Evolutionary conservation across 2,113 vertebrate genomes (phyloP), one percentile per base, ranked within the genome.

Genomic region (Parus major): DNA sequence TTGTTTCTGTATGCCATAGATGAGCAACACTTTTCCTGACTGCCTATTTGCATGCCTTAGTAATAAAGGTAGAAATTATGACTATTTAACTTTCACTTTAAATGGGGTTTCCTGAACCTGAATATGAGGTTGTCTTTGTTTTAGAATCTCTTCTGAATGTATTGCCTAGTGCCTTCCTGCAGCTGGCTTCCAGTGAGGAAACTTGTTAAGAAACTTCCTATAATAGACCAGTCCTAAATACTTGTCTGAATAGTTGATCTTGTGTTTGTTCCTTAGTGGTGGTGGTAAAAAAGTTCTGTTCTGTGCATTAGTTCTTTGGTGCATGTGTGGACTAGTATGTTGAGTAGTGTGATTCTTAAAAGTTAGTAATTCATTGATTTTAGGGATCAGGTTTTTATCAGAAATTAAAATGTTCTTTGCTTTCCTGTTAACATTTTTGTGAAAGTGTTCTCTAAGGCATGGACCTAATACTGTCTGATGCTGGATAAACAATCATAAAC

Each of bases 41-140:
- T 64, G 19, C 33, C 63, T 70, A n/a, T 72, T 72, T 86, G 31
- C 10, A 33, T 77, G 20, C 17, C 33, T 59, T 89, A 73, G 20
- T 78, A 66, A 66, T 25, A 71, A 71, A 91, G 27, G 31, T 41
- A 59, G 36, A 86, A 84, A 9, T 2, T 0, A 28, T 47, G 7
- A 23, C 28, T 88, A 14, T 39, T 78, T 46, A n/a, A 78, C 10
- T 9, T 50, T 91, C 12, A 52, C 4, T 50, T 42, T 89, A 68
- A 82, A 52, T 12, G 3, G 36, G 33, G 8, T 73, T 69, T 73
- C 11, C 44, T 83, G 46, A 33, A 63, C 8, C 12, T 66, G 19
- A 70, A 28, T 0, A 2, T 31, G 29, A 55, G 3, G 7, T 31
- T 59, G 4, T 2, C 21, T 31, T 44, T 21, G 12, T 10, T 60